Evolutionary conservation across 1,140 invertebrate genomes (phyloP).

Genomic region (Euura saliciscinereae): DNA sequence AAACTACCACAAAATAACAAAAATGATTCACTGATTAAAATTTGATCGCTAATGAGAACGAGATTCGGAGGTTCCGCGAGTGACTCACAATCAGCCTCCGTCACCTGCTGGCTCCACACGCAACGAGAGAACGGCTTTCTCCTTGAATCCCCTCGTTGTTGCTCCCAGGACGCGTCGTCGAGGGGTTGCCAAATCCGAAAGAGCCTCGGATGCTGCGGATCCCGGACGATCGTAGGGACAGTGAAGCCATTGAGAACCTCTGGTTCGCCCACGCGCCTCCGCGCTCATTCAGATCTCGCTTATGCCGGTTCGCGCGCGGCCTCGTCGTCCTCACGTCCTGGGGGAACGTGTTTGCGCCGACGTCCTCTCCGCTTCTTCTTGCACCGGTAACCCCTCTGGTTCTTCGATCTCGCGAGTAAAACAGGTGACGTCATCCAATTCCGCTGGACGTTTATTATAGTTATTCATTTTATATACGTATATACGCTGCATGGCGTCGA

Average conservation of each 20-base stretch:
- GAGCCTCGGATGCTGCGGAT: background rate
- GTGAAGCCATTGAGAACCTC: background rate
- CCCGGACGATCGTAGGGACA: too few relatives aligned
- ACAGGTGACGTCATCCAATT: conserved; percentile 1
- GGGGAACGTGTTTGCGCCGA: background rate
- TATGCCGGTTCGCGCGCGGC: background rate
- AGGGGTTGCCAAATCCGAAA: background rate
- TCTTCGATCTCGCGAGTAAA: background rate
- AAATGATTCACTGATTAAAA: too few relatives aligned
- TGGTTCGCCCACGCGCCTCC: background rate
- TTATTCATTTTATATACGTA: background rate
- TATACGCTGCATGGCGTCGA: background rate
- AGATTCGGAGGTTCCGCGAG: conserved; percentile 2
- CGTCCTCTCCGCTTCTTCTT: background rate
- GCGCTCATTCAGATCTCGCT: background rate
- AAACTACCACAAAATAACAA: too few relatives aligned
- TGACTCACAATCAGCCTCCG: background rate
- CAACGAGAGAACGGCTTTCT: background rate
- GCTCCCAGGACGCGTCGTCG: background rate
- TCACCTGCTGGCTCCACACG: background rate
- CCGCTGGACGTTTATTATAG: too few relatives aligned
- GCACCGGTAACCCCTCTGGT: background rate
- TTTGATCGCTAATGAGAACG: background rate
- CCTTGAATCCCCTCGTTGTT: background rate
- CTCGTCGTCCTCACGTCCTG: conserved; percentile 2